These are phyloP conservation scores for Gortyna flavago DNA, from an alignment of 2,888 invertebrate species.

Conservation along the genomic window DNA sequence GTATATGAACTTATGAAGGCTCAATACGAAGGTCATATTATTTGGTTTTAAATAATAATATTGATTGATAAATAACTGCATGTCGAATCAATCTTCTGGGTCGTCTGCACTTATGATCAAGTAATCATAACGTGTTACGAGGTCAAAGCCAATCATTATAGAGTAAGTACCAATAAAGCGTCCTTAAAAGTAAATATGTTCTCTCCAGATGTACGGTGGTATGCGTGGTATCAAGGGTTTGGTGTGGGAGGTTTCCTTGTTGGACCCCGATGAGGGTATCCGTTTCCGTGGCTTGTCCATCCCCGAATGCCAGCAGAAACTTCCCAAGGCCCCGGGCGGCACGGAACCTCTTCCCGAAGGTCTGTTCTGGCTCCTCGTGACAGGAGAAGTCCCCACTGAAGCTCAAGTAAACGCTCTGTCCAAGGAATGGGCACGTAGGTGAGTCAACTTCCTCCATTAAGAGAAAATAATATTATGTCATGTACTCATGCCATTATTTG, in stretches of 20 bases:
- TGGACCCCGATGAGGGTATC: conserved; percentile 98
- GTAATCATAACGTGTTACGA: conserved; percentile 28
- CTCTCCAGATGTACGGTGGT: conserved; percentile 95
- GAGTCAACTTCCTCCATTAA: conserved; percentile 28
- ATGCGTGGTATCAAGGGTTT: conserved; percentile 99
- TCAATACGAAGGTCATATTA: conserved; percentile 34
- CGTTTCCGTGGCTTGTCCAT: conserved; percentile 98
- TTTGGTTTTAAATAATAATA: conserved; percentile 47
- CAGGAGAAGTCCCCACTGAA: conserved; percentile 93
- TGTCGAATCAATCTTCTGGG: conserved; percentile 43
- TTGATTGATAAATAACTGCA: conserved; percentile 43
- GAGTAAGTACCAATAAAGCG: conserved; percentile 7
- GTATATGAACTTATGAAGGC: background rate
- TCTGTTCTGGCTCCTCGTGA: conserved; percentile 94
- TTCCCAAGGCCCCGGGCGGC: conserved; percentile 93
- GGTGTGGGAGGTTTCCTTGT: conserved; percentile 98
- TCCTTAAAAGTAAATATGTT: conserved; percentile 24
- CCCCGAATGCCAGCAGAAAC: conserved; percentile 93
- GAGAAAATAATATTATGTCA: background rate
- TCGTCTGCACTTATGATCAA: conserved; percentile 46
- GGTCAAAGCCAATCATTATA: conserved; percentile 47
- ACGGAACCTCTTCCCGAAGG: conserved; percentile 94
- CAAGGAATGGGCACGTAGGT: conserved; percentile 94
- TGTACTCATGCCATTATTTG: background rate
- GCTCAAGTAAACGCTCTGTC: conserved; percentile 93